Conservation (phyloP, 92 coral and sea anemone genomes). For the Zoanthus sociatus region DNA sequence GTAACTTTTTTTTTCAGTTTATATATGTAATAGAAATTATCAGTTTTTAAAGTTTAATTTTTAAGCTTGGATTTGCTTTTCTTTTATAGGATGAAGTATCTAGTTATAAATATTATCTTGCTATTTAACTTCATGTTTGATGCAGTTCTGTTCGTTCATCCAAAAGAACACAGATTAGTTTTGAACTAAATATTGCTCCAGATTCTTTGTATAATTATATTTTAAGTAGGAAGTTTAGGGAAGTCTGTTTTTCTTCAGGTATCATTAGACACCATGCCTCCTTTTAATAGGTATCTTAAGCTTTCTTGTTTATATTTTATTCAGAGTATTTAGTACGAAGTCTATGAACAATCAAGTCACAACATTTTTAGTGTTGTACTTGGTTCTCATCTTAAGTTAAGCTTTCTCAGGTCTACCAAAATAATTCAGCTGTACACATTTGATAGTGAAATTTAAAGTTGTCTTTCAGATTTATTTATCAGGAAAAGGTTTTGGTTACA, state of each 20-base stretch:
- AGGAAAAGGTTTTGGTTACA: background rate
- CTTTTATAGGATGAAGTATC: background rate
- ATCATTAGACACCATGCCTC: constrained; percentile 26
- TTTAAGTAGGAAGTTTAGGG: constrained; percentile 7
- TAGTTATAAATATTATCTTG: background rate
- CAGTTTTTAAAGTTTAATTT: background rate
- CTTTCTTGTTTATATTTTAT: constrained; percentile 1
- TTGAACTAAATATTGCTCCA: background rate
- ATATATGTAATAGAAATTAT: background rate
- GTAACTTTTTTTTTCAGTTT: background rate
- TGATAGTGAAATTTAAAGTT: background rate
- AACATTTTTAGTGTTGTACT: constrained; percentile 1
- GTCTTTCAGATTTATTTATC: background rate
- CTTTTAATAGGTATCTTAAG: constrained; percentile 3
- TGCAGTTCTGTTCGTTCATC: background rate
- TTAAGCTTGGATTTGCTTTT: background rate
- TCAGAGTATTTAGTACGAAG: constrained; percentile 30
- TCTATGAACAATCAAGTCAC: constrained; percentile 19
- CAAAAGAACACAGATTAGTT: background rate
- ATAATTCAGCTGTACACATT: background rate
- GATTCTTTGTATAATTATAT: background rate
- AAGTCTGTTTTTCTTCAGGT: background rate
- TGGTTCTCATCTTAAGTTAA: constrained; percentile 3
- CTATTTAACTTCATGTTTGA: background rate
- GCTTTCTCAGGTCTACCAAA: background rate